Percentiles rank a stretch among this genome's conserved stretches.
These are phyloP conservation scores for Sternotherus odoratus DNA, from an alignment of 2,797 vertebrate species.

Conservation along the genomic window DNA sequence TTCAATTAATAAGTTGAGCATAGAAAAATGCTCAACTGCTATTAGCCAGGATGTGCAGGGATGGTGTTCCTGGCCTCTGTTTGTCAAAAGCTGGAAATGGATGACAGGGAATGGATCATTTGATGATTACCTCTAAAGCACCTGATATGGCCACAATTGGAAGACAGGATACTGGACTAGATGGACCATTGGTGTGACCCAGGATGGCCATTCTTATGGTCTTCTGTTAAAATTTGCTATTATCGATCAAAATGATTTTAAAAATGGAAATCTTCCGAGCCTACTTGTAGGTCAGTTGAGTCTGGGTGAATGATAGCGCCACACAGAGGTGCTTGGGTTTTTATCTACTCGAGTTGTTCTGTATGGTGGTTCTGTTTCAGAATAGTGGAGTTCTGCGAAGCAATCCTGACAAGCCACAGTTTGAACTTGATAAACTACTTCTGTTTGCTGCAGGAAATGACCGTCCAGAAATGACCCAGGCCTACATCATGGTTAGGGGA, in stretches of 20 bases:
- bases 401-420: neutral
- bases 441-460: constrained; percentile 4
- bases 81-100: too few relatives aligned
- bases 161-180: too few relatives aligned
- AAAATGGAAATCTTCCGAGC: neutral
- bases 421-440: constrained; percentile 16
- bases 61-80: too few relatives aligned
- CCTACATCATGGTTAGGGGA: neutral
- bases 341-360: fast-evolving
- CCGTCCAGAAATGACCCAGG: constrained; percentile 25
- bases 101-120: too few relatives aligned
- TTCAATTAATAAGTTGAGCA: neutral
- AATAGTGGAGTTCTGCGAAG: fast-evolving
- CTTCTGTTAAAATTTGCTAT: neutral
- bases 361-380: neutral
- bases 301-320: neutral
- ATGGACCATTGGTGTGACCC: too few relatives aligned
- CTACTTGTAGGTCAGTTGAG: neutral
- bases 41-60: too few relatives aligned
- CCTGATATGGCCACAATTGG: too few relatives aligned
- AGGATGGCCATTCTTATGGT: too few relatives aligned
- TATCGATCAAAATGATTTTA: neutral
- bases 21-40: neutral
- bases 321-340: neutral
- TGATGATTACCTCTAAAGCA: too few relatives aligned